Evolutionary conservation across 2,888 invertebrate species (phyloP).

Genomic region (Bembecia ichneumoniformis): DNA sequence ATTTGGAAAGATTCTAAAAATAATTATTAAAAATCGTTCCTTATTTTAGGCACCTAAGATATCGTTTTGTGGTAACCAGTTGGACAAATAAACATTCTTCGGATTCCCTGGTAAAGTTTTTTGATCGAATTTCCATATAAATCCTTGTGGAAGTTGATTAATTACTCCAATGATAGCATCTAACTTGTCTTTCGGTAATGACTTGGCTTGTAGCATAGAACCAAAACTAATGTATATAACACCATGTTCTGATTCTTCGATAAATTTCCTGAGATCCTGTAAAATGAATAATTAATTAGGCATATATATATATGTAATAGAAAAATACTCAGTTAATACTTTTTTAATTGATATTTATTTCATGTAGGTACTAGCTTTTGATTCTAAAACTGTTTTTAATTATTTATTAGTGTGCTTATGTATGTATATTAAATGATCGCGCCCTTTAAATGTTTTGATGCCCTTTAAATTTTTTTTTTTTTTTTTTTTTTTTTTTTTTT

Average conservation of each 20-base stretch:
- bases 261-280: conserved; percentile 74
- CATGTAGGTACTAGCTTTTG: too few relatives aligned
- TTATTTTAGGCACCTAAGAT: conserved; percentile 62
- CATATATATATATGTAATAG: neutral
- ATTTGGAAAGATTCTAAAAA: neutral
- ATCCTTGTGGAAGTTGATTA: conserved; percentile 73
- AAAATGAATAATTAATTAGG: conserved; percentile 14
- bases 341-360: too few relatives aligned
- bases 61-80: conserved; percentile 80
- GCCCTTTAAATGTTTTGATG: too few relatives aligned
- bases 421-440: too few relatives aligned
- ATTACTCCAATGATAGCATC: conserved; percentile 75
- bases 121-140: conserved; percentile 84
- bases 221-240: conserved; percentile 84
- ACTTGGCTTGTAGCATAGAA: conserved; percentile 77
- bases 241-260: conserved; percentile 76
- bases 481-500: too few relatives aligned
- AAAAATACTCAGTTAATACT: neutral
- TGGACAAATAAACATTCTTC: conserved; percentile 71
- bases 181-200: conserved; percentile 73
- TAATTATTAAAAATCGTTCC: neutral
- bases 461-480: too few relatives aligned
- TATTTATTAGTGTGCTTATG: too few relatives aligned
- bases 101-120: conserved; percentile 71
- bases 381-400: too few relatives aligned